Conservation (phyloP, 1,140 invertebrate genomes). For the Globodera ellingtonae region DNA sequence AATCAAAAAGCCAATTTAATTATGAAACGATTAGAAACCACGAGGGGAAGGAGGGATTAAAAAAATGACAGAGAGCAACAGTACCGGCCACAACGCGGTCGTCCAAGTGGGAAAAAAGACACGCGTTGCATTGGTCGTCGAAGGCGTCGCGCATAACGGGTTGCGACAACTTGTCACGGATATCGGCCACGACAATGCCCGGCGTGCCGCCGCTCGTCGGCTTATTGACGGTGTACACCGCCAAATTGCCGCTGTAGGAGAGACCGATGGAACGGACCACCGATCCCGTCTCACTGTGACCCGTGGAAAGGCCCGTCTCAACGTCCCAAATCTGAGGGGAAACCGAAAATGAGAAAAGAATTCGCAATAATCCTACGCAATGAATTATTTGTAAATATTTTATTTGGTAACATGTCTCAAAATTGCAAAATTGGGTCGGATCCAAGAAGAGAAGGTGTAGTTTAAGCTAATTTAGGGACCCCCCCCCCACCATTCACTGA, state of each 20-base stretch:
- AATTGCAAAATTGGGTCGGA: too few relatives aligned
- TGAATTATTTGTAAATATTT: too few relatives aligned
- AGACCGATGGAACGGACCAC: constrained; percentile 58
- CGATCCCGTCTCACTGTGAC: constrained; percentile 41
- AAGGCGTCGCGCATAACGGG: constrained; percentile 32
- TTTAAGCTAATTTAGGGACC: too few relatives aligned
- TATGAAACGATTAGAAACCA: too few relatives aligned
- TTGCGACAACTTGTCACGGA: constrained; percentile 46
- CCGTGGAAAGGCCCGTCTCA: constrained; percentile 50
- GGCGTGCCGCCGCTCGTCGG: constrained; percentile 47
- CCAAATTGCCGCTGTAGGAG: constrained; percentile 62
- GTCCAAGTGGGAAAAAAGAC: constrained; percentile 58
- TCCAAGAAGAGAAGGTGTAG: too few relatives aligned
- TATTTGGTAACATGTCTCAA: too few relatives aligned
- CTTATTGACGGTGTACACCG: constrained; percentile 60
- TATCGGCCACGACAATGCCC: constrained; percentile 50
- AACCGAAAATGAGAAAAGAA: neutral
- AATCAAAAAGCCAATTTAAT: too few relatives aligned
- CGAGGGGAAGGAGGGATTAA: neutral
- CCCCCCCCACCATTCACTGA: constrained; percentile 4
- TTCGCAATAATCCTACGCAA: too few relatives aligned
- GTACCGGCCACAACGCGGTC: constrained; percentile 55
- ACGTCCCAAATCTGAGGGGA: constrained; percentile 60
- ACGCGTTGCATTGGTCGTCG: constrained; percentile 29
- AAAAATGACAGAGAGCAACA: neutral